Evolutionary conservation across 2,888 invertebrate species (phyloP).

Genomic region (Brachyptera putata): DNA sequence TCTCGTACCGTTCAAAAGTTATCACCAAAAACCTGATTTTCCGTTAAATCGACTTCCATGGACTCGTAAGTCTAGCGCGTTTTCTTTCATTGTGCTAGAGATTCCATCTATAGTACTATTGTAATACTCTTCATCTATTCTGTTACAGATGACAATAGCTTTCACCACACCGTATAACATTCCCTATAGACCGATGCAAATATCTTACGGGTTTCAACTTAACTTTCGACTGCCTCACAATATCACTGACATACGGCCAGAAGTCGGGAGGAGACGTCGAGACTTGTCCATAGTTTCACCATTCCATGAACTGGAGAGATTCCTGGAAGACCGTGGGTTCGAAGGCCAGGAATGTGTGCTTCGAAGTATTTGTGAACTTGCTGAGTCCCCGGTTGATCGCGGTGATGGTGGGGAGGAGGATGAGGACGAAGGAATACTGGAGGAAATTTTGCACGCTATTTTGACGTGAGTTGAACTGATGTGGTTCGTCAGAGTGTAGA

Average conservation of each 20-base stretch:
- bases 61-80: too few relatives aligned
- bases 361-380: constrained; percentile 71
- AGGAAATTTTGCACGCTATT: constrained; percentile 69
- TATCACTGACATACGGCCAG: constrained; percentile 52
- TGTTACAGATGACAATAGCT: neutral
- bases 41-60: too few relatives aligned
- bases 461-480: constrained; percentile 74
- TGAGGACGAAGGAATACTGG: constrained; percentile 57
- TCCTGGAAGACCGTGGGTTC: constrained; percentile 54
- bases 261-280: constrained; percentile 35
- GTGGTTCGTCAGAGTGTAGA: too few relatives aligned
- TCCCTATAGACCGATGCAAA: constrained; percentile 31
- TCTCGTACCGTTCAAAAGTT: too few relatives aligned
- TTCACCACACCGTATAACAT: neutral
- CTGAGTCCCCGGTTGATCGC: constrained; percentile 61
- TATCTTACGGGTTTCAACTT: constrained; percentile 63
- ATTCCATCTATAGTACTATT: too few relatives aligned
- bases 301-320: constrained; percentile 31
- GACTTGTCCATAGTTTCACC: constrained; percentile 29
- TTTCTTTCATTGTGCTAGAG: too few relatives aligned
- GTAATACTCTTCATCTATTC: neutral
- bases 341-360: constrained; percentile 66
- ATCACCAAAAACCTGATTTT: too few relatives aligned
- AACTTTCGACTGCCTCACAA: constrained; percentile 64
- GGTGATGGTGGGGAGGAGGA: constrained; percentile 56